Evolutionary conservation across 2,888 invertebrate genomes (phyloP), one percentile per base, ranked within the genome.

Genomic region (Calliphora vomitoria): DNA sequence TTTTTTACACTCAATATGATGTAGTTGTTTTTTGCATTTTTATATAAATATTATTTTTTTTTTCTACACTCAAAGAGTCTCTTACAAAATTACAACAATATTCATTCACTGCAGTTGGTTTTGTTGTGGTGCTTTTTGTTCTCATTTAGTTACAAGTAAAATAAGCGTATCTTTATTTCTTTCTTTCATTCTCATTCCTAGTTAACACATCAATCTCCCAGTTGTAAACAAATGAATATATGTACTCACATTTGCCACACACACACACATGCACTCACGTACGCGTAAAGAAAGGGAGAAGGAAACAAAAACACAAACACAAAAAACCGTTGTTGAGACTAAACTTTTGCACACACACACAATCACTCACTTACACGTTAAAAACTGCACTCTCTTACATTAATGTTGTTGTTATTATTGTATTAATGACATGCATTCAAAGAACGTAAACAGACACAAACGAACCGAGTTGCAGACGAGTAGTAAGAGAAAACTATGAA

Each of bases 1-100:
- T 66, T 71, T 81, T 81, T 81, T 82, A 25, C 79, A 82, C 87
- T 87, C 87, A 87, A 75, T 41, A n/a, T 76, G 25, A 15, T 53
- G 58, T 58, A 20, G 44, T 18, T 60, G 72, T 44, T 72, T 64
- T 47, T 31, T 53, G n/a, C 13, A 41, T 41, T 20, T 62, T 20
- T 50, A 25, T 44, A 55, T 35, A 13, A 13, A 11, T 44, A 4
- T 13, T 25, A 25, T 76, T 60, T 74, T 62, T 60, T 50, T 5
- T 58, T 72, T 75, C 25, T 35, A 72, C 78, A 84, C 76, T 87
- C 83, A 66, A 38, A 38, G 41, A 76, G 82, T 75, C 55, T 74
- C 68, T 72, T 72, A 25, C 55, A 79, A 82, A 79, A 31, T 62
- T 71, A 72, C 38, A 64, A 35, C 20, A 62, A 76, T 71, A 71